A percentile compares a stretch with the other conserved stretches of the same genome.
phyloP scores from a whole-genome alignment of 1,140 invertebrate species.

The Bombus picipes region DNA sequence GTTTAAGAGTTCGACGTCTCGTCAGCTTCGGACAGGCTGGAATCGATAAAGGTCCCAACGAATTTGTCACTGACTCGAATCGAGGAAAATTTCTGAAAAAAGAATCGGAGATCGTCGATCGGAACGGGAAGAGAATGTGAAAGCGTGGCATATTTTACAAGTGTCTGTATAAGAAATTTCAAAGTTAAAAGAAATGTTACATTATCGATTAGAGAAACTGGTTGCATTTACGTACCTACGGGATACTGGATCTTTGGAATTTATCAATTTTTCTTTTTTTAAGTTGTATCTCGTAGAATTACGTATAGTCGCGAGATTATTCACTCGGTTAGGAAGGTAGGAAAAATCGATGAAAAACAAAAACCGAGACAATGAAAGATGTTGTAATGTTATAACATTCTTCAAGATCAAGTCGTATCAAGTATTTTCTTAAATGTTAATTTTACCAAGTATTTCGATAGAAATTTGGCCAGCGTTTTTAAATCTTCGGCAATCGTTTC shows the following conservation, averaged over 20 bases:
- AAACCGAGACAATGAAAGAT: too few relatives aligned
- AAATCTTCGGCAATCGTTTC: too few relatives aligned
- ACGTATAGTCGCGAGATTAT: neutral
- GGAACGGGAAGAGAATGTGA: conserved; percentile 2
- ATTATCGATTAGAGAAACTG: neutral
- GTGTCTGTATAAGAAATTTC: neutral
- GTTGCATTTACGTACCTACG: neutral
- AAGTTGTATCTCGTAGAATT: neutral
- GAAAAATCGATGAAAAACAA: too few relatives aligned
- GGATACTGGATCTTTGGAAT: neutral
- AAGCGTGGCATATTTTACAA: neutral
- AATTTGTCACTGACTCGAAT: neutral
- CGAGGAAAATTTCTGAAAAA: neutral
- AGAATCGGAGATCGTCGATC: neutral
- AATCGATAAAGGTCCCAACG: neutral
- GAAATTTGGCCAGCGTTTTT: too few relatives aligned
- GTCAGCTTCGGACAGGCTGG: neutral
- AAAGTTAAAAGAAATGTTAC: neutral
- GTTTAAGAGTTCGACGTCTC: neutral
- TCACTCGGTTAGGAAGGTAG: too few relatives aligned
- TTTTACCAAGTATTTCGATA: too few relatives aligned
- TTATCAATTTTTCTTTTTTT: neutral
- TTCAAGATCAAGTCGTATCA: too few relatives aligned
- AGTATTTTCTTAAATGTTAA: too few relatives aligned
- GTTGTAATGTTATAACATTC: too few relatives aligned